These are phyloP conservation scores for Alauda arvensis DNA, from an alignment of 2,797 vertebrate species.

Conservation along the genomic window DNA sequence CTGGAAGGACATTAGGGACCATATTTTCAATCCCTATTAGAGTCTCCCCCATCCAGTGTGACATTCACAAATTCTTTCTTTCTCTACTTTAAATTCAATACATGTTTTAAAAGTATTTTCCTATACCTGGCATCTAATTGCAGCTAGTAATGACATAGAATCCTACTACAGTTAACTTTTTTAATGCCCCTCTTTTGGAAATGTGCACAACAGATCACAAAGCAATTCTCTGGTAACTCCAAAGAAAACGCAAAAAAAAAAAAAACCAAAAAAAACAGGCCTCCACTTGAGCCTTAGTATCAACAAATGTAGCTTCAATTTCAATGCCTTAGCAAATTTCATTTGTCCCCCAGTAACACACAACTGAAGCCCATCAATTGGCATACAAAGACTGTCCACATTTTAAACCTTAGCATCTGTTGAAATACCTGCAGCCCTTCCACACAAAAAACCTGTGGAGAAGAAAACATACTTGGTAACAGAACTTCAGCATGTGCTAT, in stretches of 20 bases:
- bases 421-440: not conserved
- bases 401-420: not conserved
- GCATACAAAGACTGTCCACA: not conserved
- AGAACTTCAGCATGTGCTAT: not conserved
- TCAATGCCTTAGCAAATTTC: not conserved
- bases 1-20: not conserved
- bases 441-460: not conserved
- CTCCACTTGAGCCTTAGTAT: not conserved
- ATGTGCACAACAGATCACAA: not conserved
- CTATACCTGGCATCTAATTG: not conserved
- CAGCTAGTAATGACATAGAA: not conserved
- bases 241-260: no score
- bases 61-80: not conserved
- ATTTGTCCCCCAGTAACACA: not conserved
- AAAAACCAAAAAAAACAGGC: accelerated
- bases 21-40: not conserved
- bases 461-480: not conserved
- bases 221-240: not conserved
- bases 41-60: not conserved
- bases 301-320: not conserved
- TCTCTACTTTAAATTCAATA: not conserved
- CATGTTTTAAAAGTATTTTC: not conserved
- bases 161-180: not conserved
- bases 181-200: not conserved
- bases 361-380: not conserved